Percentiles rank a stretch among this genome's conserved stretches.
Conservation (phyloP, 2,113 vertebrate species). For the Coracopsis vasa region DNA sequence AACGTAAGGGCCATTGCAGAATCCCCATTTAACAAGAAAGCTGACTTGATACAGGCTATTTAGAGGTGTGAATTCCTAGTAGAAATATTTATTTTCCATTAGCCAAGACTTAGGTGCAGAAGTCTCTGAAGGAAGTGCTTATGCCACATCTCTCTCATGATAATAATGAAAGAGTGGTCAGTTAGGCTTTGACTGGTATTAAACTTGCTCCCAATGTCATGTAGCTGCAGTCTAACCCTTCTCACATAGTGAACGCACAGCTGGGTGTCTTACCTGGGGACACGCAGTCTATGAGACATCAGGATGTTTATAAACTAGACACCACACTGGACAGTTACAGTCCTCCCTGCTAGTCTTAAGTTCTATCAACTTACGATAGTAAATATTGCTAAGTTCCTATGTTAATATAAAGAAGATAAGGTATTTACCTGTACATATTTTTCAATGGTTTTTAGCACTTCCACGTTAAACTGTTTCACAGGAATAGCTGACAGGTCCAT, state of each 20-base stretch:
- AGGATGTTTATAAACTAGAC: neutral
- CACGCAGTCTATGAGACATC: neutral
- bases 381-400: neutral
- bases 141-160: neutral
- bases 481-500: conserved; percentile 93
- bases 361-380: neutral
- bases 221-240: neutral
- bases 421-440: conserved; percentile 93
- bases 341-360: neutral
- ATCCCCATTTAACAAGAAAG: neutral
- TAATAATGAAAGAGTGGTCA: neutral
- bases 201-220: neutral
- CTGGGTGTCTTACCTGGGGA: neutral
- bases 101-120: neutral
- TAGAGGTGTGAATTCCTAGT: neutral
- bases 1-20: neutral
- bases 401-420: neutral
- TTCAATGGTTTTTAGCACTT: conserved; percentile 96
- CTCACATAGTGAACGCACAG: neutral
- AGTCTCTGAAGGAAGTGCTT: neutral
- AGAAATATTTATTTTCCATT: neutral
- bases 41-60: neutral
- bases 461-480: conserved; percentile 93
- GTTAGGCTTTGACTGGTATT: neutral
- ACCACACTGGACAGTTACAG: neutral